Percentiles rank a stretch among this genome's conserved stretches.
phyloP scores from a whole-genome alignment of 2,113 vertebrate genomes.

The Oreocharis arfaki region DNA sequence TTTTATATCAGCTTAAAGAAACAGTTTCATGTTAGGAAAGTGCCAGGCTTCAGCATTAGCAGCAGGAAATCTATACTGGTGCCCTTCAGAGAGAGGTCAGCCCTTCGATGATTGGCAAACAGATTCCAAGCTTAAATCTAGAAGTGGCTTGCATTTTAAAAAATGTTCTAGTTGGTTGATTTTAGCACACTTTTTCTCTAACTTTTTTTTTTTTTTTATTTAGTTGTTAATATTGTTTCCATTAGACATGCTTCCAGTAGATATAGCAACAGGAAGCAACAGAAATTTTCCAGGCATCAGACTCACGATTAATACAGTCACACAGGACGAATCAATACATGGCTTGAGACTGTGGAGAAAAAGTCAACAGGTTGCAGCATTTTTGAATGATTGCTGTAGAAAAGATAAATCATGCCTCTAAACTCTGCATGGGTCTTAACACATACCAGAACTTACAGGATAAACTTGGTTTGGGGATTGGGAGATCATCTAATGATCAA shows the following conservation, averaged over 20 bases:
- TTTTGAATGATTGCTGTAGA: background rate
- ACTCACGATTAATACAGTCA: background rate
- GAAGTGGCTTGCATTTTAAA: background rate
- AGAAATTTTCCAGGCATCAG: background rate
- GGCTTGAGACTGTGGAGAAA: background rate
- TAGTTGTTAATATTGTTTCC: background rate
- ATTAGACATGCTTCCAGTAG: background rate
- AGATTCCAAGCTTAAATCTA: background rate
- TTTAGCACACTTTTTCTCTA: background rate
- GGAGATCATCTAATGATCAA: background rate
- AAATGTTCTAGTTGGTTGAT: background rate
- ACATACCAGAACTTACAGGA: background rate
- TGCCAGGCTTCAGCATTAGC: background rate
- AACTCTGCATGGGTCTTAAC: background rate
- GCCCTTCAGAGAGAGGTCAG: background rate
- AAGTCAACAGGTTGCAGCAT: background rate
- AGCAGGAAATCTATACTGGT: background rate
- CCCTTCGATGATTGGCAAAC: background rate
- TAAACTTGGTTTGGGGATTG: background rate
- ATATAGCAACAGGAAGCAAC: background rate
- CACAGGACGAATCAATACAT: background rate
- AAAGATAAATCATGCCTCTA: background rate
- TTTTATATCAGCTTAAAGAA: background rate
- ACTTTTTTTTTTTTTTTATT: too few species aligned
- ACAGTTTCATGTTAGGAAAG: fast-evolving